Percentiles rank a stretch among this genome's conserved stretches.
phyloP scores from a whole-genome alignment of 1,140 invertebrate species.

The Calycopis cecrops region DNA sequence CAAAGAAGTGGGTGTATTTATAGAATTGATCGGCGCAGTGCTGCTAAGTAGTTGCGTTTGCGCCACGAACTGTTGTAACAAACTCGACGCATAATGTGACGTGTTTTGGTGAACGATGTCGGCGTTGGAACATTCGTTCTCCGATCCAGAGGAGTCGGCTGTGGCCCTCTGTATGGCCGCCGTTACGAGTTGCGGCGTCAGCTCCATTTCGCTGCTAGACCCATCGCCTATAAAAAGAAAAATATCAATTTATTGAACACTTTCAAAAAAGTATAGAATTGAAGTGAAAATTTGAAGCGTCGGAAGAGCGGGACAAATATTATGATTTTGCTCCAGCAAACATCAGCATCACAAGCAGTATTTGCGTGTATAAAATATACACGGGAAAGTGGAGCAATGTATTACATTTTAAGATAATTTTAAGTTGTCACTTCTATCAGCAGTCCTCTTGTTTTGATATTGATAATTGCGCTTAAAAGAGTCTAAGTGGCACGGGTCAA shows the following conservation, averaged over 20 bases:
- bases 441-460: no score
- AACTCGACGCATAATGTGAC: slow-evolving; percentile 76
- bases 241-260: slow-evolving; percentile 4
- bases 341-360: no score
- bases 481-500: no score
- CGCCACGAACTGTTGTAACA: slow-evolving; percentile 79
- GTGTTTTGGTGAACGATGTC: slow-evolving; percentile 63
- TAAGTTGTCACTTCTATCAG: no score
- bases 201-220: slow-evolving; percentile 82
- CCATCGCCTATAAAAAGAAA: slow-evolving; percentile 64
- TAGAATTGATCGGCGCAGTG: slow-evolving; percentile 48
- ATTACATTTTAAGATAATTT: no score
- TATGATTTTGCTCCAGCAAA: no score
- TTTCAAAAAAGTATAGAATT: slow-evolving; percentile 4
- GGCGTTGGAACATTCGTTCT: slow-evolving; percentile 75
- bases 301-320: no score
- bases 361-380: neutral
- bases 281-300: neutral
- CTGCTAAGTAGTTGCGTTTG: slow-evolving; percentile 79
- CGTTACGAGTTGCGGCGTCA: slow-evolving; percentile 80
- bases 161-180: slow-evolving; percentile 81
- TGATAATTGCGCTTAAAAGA: no score
- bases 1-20: slow-evolving; percentile 36
- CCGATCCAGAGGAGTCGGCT: slow-evolving; percentile 77
- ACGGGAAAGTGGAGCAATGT: neutral